Base-by-base conservation (phyloP, 1,140 invertebrate species). In the Hesperophylax magnus region DNA sequence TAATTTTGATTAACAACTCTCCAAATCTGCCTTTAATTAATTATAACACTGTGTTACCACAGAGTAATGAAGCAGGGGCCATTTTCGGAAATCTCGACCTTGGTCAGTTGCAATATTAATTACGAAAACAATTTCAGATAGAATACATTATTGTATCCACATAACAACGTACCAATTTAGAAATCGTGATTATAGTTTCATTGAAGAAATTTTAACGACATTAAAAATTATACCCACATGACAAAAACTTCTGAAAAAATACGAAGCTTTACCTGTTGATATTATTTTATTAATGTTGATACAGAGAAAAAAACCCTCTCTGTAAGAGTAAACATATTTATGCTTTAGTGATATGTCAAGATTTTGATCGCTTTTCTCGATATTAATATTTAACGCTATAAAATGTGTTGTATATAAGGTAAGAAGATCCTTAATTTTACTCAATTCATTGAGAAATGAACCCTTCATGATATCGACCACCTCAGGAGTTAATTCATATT, bases 101-200 rank as follows among this genome's bases (percentile, higher is more conserved):
- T 72, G 69, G 22, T 14, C 53, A 53, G 63, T 67, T 72, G 52
- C 52, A 53, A 72, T 72, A 72, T 72, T 72, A 72, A 72, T 72
- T 72, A 53, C 47, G 54, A 54, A 53, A 72, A 72, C 47, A 72
- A 27, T 53, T 72, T 72, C 20, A 24, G 22, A 72, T 53, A 72
- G 27, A 22, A 56, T 72, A n/a, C n/a, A n/a, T n/a, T n/a, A 18
- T 54, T 17, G 69, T 72, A 72, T 54, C n/a, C 69, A 22, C 52
- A 47, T 71, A 71, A 47, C 20, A 24, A 65, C 20, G 31, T 65
- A 58, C 56, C 22, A 24, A 61, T 24, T 61, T 24, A 61, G 31
- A 17, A 67, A 67, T 67, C 24, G 24, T 34, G 63, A n/a, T 67
- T 27, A 47, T 67, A 47, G 34, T 67, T 67, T 67, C 15, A 20